Percentiles rank a stretch among this genome's conserved stretches.
phyloP scores from a whole-genome alignment of 2,113 vertebrate genomes.

The Scolopax mira region DNA sequence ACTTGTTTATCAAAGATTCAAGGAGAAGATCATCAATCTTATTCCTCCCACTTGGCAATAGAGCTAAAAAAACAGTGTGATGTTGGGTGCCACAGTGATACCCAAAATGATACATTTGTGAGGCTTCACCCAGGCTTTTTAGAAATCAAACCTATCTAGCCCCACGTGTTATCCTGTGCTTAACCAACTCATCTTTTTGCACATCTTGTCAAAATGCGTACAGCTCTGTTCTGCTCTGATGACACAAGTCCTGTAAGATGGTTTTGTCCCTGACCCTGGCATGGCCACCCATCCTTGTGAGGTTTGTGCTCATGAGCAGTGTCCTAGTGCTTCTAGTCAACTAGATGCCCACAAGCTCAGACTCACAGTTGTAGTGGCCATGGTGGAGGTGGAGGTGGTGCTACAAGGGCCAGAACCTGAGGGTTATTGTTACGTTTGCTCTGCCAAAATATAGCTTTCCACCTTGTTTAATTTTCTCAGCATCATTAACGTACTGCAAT shows the following conservation, averaged over 20 bases:
- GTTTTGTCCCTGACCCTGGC: not conserved
- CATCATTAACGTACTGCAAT: not conserved
- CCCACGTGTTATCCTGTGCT: not conserved
- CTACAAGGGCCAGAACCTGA: not conserved
- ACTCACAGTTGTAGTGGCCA: not conserved
- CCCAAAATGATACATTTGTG: not conserved
- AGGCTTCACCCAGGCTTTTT: not conserved
- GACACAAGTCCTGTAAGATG: not conserved
- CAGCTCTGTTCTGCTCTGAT: not conserved
- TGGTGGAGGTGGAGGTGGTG: not conserved
- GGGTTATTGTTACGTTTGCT: not conserved
- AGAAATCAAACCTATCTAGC: not conserved
- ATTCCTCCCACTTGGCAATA: not conserved
- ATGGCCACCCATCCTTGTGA: not conserved
- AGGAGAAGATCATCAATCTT: constrained; percentile 28
- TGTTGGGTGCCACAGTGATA: not conserved
- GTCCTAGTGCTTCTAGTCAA: not conserved
- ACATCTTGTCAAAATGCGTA: not conserved
- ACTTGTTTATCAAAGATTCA: constrained; percentile 26
- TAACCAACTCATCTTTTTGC: not conserved
- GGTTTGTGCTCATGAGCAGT: not conserved
- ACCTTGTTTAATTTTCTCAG: not conserved
- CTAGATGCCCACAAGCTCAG: not conserved
- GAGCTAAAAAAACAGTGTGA: not conserved
- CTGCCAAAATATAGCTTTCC: not conserved